These are phyloP conservation scores for Helobdella robusta DNA, from an alignment of 2,888 invertebrate genomes.

Conservation along the genomic window DNA sequence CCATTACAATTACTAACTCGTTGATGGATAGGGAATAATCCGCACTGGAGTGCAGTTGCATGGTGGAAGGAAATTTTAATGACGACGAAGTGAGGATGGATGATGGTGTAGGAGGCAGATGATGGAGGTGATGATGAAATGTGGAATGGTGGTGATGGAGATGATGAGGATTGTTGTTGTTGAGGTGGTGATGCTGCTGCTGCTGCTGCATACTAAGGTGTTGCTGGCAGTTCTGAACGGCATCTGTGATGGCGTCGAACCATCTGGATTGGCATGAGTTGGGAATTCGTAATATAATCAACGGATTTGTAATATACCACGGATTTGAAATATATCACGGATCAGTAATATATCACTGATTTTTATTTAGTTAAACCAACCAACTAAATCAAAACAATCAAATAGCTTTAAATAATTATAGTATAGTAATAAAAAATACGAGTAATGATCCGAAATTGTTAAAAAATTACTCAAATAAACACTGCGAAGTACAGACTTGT, in stretches of 20 bases:
- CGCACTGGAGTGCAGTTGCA: no score
- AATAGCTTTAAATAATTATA: no score
- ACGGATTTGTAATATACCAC: not conserved
- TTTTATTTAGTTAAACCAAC: no score
- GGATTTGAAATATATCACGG: not conserved
- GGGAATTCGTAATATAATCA: not conserved
- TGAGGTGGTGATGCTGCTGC: not conserved
- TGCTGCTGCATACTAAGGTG: not conserved
- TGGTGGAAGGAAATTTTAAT: no score
- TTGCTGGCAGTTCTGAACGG: slow-evolving; percentile 12
- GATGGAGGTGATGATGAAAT: not conserved
- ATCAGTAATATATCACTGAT: not conserved
- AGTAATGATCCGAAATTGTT: not conserved
- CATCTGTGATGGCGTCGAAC: slow-evolving; percentile 16
- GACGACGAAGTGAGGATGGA: slow-evolving; percentile 8
- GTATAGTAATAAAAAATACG: no score
- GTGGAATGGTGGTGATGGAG: not conserved
- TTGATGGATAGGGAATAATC: no score
- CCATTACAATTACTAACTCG: no score
- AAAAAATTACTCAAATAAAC: not conserved
- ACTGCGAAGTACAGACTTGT: slow-evolving; percentile 55
- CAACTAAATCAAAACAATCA: no score
- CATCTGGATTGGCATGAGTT: not conserved
- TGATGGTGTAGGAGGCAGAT: not conserved
- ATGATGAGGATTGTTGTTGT: not conserved